phyloP scores from a whole-genome alignment of 1,140 invertebrate genomes.

The Pachyrhynchus sulphureomaculatus region DNA sequence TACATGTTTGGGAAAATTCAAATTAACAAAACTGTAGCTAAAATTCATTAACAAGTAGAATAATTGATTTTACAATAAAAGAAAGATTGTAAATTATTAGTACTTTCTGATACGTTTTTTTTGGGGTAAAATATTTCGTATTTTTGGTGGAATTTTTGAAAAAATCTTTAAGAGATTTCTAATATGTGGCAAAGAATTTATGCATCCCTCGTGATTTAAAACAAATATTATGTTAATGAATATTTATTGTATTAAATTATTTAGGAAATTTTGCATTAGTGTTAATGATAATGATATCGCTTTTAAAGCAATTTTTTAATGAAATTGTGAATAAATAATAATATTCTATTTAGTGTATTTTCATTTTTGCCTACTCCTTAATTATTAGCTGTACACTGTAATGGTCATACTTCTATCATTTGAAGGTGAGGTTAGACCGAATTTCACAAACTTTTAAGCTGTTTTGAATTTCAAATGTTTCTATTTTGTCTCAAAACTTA shows the following conservation, averaged over 20 bases:
- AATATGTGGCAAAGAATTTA: slow-evolving; percentile 29
- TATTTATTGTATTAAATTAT: slow-evolving; percentile 48
- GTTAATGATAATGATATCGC: slow-evolving; percentile 50
- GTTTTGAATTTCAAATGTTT: too few species aligned
- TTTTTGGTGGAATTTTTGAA: slow-evolving; percentile 7
- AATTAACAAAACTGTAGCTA: too few species aligned
- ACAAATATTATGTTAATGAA: slow-evolving; percentile 45
- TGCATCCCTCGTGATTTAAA: slow-evolving; percentile 41
- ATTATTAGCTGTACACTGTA: not conserved
- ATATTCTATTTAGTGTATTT: slow-evolving; percentile 20
- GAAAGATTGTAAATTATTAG: too few species aligned
- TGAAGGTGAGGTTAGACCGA: too few species aligned
- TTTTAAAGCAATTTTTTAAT: slow-evolving; percentile 50
- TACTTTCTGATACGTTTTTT: not conserved
- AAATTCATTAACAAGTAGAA: too few species aligned
- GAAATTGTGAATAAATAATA: slow-evolving; percentile 45
- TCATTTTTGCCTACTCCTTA: not conserved
- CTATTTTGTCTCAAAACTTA: too few species aligned
- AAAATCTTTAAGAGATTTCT: slow-evolving; percentile 1
- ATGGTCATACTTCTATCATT: not conserved
- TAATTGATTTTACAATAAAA: too few species aligned
- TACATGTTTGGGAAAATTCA: too few species aligned
- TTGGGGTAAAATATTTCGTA: not conserved
- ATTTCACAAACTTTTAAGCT: too few species aligned
- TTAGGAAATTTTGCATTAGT: slow-evolving; percentile 51